Evolutionary conservation across 2,888 invertebrate species (phyloP), one percentile per base, ranked within the genome.

Genomic region (Acronicta psi): DNA sequence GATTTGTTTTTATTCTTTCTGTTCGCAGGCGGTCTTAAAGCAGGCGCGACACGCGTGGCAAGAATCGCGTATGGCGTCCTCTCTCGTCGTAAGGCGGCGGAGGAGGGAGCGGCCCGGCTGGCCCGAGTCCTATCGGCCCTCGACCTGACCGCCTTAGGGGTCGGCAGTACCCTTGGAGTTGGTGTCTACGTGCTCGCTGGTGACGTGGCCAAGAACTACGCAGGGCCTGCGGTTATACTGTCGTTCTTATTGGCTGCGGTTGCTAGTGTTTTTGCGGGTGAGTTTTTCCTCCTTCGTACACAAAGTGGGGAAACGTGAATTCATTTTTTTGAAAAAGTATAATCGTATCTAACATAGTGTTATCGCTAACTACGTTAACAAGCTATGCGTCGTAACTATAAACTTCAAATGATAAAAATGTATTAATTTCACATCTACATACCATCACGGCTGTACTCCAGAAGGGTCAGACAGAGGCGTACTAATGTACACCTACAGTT

Each of bases 121-220:
- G 96, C 96, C 10, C 95, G 97, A 72, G 97, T 97, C 49, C 93
- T 98, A 2, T 96, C 96, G 0, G 97, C 97, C 0, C 89, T 98
- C 11, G 98, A 98, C 89, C 94, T 98, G 45, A 98, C 98, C 0
- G 96, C 97, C 0, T 88, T 98, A 37, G 98, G 96, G 0, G 96
- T 97, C 20, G 97, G 97, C 37, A 96, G 97, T 65, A 97, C 97
- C 0, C 95, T 99, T 13, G 98, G 98, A 0, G 97, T 98, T 3
- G 98, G 98, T 0, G 97, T 98, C 38, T 99, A 99, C 83, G 98
- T 98, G 18, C 87, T 99, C 51, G 98, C 97, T 20, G 98, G 98
- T 0, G 96, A 97, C 64, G 98, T 98, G 1, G 97, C 98, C 6
- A 97, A 96, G 87, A 95, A 95, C 61, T 95, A 95, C 50, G 97